Evolutionary conservation across 2,113 vertebrate genomes (phyloP).

Genomic region (Melanostigma gelatinosum): DNA sequence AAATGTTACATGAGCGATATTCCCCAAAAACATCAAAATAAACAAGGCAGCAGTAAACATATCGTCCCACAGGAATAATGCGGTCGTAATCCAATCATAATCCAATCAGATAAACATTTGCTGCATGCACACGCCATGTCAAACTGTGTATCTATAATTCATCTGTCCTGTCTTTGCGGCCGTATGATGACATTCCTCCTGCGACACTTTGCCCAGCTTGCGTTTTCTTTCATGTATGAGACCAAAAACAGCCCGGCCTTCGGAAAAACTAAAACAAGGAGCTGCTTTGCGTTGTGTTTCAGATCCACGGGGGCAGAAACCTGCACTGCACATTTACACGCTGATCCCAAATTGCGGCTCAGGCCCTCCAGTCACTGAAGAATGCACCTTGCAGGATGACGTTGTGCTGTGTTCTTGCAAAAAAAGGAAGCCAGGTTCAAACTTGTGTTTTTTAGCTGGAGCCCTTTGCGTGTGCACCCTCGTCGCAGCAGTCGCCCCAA

Average conservation of each 20-base stretch:
- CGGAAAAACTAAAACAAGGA: too few relatives aligned
- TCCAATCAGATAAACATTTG: conserved; percentile 2
- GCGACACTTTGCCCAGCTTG: neutral
- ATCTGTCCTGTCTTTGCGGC: conserved; percentile 2
- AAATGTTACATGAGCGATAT: conserved; percentile 48
- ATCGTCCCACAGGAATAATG: conserved; percentile 31
- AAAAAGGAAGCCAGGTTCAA: neutral
- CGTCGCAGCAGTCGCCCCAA: too few relatives aligned
- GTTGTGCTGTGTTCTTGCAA: neutral
- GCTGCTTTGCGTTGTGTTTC: neutral
- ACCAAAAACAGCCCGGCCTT: neutral
- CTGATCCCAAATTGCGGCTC: neutral
- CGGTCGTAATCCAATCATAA: too few relatives aligned
- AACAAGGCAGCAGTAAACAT: conserved; percentile 39
- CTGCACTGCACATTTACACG: neutral
- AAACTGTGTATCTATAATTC: conserved; percentile 10
- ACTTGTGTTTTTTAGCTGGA: neutral
- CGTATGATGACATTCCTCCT: neutral
- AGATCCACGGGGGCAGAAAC: neutral
- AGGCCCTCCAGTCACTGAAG: too few relatives aligned
- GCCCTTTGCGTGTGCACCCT: neutral
- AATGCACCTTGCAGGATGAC: neutral
- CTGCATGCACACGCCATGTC: neutral
- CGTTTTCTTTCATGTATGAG: neutral
- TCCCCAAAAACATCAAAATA: conserved; percentile 37